These are phyloP conservation scores for Channa striata DNA, from an alignment of 2,797 vertebrate species.

Conservation along the genomic window DNA sequence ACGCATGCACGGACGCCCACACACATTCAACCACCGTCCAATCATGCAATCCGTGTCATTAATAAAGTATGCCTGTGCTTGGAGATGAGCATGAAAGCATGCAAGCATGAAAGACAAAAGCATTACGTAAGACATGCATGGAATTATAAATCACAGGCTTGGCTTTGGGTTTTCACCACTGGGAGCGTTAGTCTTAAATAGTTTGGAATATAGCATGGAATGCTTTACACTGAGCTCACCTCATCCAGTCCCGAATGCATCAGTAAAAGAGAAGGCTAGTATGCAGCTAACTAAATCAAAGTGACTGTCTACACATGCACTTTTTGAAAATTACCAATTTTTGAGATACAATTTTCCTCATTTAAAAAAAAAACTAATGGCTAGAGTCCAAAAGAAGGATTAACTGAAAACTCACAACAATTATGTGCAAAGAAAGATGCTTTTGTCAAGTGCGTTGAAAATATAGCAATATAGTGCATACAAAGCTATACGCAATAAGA, in stretches of 20 bases:
- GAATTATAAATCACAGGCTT: slow-evolving; percentile 79
- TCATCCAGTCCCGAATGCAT: slow-evolving; percentile 49
- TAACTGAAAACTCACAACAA: too few species aligned
- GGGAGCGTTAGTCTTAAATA: slow-evolving; percentile 77
- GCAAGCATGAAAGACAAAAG: slow-evolving; percentile 80
- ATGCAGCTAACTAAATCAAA: slow-evolving; percentile 30
- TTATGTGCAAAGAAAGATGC: too few species aligned
- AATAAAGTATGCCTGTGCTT: slow-evolving; percentile 78
- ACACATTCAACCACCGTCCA: slow-evolving; percentile 45
- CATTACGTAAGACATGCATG: slow-evolving; percentile 81
- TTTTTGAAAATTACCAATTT: too few species aligned
- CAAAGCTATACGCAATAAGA: too few species aligned
- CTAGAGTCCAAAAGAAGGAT: too few species aligned
- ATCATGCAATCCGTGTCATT: slow-evolving; percentile 77
- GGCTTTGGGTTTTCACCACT: slow-evolving; percentile 77
- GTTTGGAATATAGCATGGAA: slow-evolving; percentile 68
- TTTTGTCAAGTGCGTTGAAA: too few species aligned
- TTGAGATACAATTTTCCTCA: too few species aligned
- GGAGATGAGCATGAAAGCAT: slow-evolving; percentile 70
- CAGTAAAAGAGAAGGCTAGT: slow-evolving; percentile 35
- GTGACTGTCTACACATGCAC: not conserved
- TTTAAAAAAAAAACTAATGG: too few species aligned
- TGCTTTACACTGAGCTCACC: slow-evolving; percentile 63
- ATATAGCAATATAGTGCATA: too few species aligned
- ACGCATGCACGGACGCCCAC: not conserved